A percentile compares a stretch with the other conserved stretches of the same genome.
Evolutionary conservation across 2,797 vertebrate genomes (phyloP).

Genomic region (Cyclura pinguis): DNA sequence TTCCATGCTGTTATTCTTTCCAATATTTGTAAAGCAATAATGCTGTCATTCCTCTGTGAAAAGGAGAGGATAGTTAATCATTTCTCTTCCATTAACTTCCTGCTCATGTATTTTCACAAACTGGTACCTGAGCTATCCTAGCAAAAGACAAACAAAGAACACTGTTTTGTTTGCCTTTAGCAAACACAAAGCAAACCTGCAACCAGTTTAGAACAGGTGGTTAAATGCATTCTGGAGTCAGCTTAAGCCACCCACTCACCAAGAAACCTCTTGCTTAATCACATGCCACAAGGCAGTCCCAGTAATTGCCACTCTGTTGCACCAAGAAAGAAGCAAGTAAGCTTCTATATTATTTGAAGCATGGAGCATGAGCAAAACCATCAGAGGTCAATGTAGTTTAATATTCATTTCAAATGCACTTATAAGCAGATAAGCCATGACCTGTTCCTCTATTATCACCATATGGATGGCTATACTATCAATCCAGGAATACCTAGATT

Average conservation of each 20-base stretch:
- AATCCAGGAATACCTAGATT: too few species aligned
- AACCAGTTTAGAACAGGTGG: background rate
- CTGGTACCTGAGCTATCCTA: background rate
- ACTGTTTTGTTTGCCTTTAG: slow-evolving; percentile 16
- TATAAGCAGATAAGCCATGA: too few species aligned
- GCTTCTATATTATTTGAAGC: background rate
- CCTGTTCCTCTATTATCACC: too few species aligned
- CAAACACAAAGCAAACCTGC: background rate
- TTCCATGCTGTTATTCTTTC: background rate
- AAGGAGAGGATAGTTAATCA: background rate
- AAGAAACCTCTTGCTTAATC: background rate
- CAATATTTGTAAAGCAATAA: background rate
- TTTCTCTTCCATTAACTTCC: slow-evolving; percentile 8
- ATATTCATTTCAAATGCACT: background rate
- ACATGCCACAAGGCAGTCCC: too few species aligned
- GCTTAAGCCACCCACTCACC: background rate
- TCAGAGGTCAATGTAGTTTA: background rate
- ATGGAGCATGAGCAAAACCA: background rate
- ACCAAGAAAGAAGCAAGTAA: background rate
- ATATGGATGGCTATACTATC: too few species aligned
- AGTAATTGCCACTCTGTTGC: background rate
- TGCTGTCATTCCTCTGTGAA: background rate
- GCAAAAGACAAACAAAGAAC: background rate
- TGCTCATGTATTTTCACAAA: background rate
- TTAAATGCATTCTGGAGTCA: background rate